These are phyloP conservation scores for Ceratoteleas bidentatus DNA, from an alignment of 1,140 invertebrate genomes.

Conservation along the genomic window DNA sequence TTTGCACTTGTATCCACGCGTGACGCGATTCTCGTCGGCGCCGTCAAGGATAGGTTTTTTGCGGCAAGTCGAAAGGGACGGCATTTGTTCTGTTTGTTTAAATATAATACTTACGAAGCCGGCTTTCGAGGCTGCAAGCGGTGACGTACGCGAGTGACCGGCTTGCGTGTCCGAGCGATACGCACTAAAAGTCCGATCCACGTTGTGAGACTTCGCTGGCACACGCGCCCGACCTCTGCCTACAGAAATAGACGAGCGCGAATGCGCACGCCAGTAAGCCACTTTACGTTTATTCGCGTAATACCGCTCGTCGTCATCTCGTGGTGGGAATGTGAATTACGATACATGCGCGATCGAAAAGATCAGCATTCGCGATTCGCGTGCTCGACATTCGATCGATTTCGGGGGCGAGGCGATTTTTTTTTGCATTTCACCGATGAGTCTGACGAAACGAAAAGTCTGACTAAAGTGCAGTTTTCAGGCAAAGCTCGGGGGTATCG, in stretches of 20 bases:
- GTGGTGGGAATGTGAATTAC: slow-evolving; percentile 53
- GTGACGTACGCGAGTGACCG: slow-evolving; percentile 21
- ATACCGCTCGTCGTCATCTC: slow-evolving; percentile 50
- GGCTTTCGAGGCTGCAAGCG: slow-evolving; percentile 16
- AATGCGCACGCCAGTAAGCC: slow-evolving; percentile 58
- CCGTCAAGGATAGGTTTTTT: too few relatives aligned
- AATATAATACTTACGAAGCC: slow-evolving; percentile 45
- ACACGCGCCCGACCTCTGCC: slow-evolving; percentile 55
- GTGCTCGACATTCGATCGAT: neutral
- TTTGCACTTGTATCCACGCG: too few relatives aligned
- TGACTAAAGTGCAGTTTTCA: too few relatives aligned
- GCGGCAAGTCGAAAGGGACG: too few relatives aligned
- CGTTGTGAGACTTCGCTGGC: slow-evolving; percentile 38
- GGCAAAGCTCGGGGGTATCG: too few relatives aligned
- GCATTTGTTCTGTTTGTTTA: too few relatives aligned
- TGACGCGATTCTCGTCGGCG: too few relatives aligned
- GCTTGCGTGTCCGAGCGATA: slow-evolving; percentile 35
- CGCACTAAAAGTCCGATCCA: slow-evolving; percentile 43
- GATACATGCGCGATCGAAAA: slow-evolving; percentile 40
- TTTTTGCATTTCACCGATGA: neutral
- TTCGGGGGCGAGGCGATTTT: neutral
- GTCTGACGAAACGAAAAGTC: too few relatives aligned
- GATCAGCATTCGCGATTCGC: slow-evolving; percentile 12
- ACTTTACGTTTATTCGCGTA: slow-evolving; percentile 43
- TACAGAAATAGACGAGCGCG: slow-evolving; percentile 62